Evolutionary conservation across 2,888 invertebrate genomes (phyloP).

Genomic region (Agrotis puta): DNA sequence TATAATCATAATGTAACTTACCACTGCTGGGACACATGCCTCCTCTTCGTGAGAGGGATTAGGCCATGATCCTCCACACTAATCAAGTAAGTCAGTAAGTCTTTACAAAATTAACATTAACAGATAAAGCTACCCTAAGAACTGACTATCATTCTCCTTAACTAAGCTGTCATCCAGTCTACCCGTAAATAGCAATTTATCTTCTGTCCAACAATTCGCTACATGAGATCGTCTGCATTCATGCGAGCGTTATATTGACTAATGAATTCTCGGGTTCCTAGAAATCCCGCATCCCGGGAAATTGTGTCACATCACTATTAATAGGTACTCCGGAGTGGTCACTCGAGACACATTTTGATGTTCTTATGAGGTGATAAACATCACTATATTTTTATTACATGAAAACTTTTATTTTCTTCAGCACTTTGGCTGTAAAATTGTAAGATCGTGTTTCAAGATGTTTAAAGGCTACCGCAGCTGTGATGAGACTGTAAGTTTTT

Average conservation of each 20-base stretch:
- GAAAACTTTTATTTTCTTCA: slow-evolving; percentile 37
- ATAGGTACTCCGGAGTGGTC: slow-evolving; percentile 35
- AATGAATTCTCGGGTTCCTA: slow-evolving; percentile 14
- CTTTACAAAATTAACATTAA: too few species aligned
- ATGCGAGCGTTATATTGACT: slow-evolving; percentile 7
- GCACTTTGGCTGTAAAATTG: slow-evolving; percentile 2
- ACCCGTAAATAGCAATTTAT: slow-evolving; percentile 12
- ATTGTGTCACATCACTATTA: slow-evolving; percentile 35
- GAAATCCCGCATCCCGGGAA: slow-evolving; percentile 22
- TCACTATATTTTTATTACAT: slow-evolving; percentile 41
- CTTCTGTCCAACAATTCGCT: not conserved
- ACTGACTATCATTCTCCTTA: not conserved
- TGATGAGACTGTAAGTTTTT: not conserved
- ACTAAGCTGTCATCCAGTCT: not conserved
- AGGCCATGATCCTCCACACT: too few species aligned
- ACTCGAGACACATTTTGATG: slow-evolving; percentile 49
- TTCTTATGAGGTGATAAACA: slow-evolving; percentile 44
- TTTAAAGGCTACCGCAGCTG: slow-evolving; percentile 2
- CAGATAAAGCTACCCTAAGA: too few species aligned
- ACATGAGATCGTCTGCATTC: slow-evolving; percentile 1
- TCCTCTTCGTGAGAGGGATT: too few species aligned
- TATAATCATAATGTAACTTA: too few species aligned
- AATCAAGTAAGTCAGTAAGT: too few species aligned
- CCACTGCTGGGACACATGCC: too few species aligned
- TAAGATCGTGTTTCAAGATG: slow-evolving; percentile 7